Base-by-base conservation (phyloP, 2,797 vertebrate species). In the Capromys pilorides region DNA sequence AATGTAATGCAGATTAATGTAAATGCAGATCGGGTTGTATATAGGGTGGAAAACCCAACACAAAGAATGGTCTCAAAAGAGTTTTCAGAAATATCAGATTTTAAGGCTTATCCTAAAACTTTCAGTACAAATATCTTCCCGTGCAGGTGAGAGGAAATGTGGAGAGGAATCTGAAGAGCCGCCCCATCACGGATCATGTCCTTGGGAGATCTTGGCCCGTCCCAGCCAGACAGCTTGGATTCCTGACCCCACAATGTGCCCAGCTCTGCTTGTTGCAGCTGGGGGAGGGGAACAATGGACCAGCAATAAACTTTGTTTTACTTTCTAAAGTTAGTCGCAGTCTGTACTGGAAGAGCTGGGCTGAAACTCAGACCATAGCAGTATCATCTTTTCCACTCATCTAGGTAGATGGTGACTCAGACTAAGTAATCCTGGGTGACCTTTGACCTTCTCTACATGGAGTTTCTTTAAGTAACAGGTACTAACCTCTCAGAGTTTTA, bases 311-410 rank as follows among this genome's bases (percentile, higher is more conserved):
- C 28, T 91, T 82, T 67, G 26, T 85, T 81, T 90, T 49, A 78
- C 69, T 21, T 69, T 77, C 92, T 64, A 36, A 88, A 89, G 78
- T 91, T 26, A 73, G 66, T 88, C 59, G 41, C n/a, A 59, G 77
- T 59, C 6, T 73, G 13, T 19, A 91, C 31, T 92, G n/a, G 67
- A 86, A 93, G 41, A 94, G n/a, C 57, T 51, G 57, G 49, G 51
- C 22, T 16, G 1, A 33, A 64, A n/a, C 12, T 36, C 69, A 89
- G 90, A 66, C 12, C 71, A n/a, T 67, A 33, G 28, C 66, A 26
- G 0, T 45, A 28, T n/a, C 22, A 59, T 41, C 45, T 79, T 95
- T 83, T 10, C 61, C 6, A n/a, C 28, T 77, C 28, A 45, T 85
- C 26, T 26, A 78, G 83, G 59, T 78, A 12, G 13, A 36, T n/a